Evolutionary conservation across 2,888 invertebrate species (phyloP).

Genomic region (Hecatera dysodea): DNA sequence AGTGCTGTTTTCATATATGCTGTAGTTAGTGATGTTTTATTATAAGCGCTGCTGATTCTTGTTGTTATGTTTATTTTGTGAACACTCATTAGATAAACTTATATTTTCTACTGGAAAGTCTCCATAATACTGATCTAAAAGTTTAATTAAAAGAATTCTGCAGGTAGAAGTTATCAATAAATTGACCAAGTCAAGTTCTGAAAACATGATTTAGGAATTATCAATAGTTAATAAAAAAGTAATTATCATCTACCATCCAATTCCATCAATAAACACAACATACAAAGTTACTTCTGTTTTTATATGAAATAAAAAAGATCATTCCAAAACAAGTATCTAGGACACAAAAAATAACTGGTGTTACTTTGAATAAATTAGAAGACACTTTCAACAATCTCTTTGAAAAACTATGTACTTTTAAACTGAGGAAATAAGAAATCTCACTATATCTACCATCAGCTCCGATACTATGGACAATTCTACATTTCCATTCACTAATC

Average conservation of each 20-base stretch:
- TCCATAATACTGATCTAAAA: not conserved
- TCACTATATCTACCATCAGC: no score
- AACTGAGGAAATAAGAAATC: not conserved
- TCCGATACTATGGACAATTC: no score
- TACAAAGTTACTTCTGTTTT: not conserved
- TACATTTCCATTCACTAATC: no score
- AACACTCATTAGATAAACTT: not conserved
- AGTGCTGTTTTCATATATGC: constrained; percentile 72
- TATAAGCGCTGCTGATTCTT: not conserved
- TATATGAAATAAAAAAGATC: not conserved
- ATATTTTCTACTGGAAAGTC: not conserved
- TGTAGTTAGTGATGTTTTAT: not conserved
- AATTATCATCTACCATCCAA: not conserved
- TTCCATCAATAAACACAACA: constrained; percentile 5
- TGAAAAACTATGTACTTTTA: not conserved
- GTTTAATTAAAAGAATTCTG: not conserved
- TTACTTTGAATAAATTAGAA: constrained; percentile 55
- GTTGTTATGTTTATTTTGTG: not conserved
- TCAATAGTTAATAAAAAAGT: no score
- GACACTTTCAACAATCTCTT: constrained; percentile 55
- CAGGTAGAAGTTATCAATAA: not conserved
- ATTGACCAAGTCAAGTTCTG: not conserved
- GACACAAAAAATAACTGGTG: constrained; percentile 24
- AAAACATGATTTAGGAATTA: constrained; percentile 8
- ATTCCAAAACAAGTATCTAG: not conserved